These are phyloP conservation scores for Perizoma affinitatum DNA, from an alignment of 2,888 invertebrate genomes.

Conservation along the genomic window DNA sequence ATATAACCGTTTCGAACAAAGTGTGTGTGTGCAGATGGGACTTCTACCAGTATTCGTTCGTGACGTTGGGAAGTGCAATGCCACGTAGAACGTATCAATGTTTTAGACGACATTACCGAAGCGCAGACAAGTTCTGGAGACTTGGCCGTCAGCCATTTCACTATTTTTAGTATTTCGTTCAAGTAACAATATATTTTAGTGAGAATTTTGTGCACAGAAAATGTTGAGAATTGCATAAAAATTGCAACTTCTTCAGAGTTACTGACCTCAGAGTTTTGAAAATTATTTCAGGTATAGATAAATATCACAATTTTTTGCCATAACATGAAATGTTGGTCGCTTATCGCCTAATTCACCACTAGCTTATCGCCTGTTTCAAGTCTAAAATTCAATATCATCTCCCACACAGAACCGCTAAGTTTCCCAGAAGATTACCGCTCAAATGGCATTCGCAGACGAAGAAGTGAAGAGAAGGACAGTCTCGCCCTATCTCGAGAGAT, in stretches of 20 bases:
- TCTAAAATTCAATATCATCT: constrained; percentile 1
- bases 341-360: too few species aligned
- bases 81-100: constrained; percentile 25
- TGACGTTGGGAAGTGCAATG: constrained; percentile 20
- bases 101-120: constrained; percentile 19
- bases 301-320: too few species aligned
- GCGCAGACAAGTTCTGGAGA: constrained; percentile 12
- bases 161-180: neutral
- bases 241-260: neutral
- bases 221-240: neutral
- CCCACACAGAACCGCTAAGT: constrained; percentile 69
- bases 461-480: constrained; percentile 75
- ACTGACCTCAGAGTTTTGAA: too few species aligned
- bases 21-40: constrained; percentile 13
- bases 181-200: neutral
- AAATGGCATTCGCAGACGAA: constrained; percentile 67
- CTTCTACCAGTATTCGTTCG: constrained; percentile 12
- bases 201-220: neutral
- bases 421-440: constrained; percentile 69
- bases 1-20: constrained; percentile 16
- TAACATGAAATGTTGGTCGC: too few species aligned
- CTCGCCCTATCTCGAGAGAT: constrained; percentile 80
- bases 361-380: neutral
- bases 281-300: too few species aligned
- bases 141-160: constrained; percentile 21